Percentiles rank a stretch among this genome's conserved stretches.
Conservation (phyloP, 2,797 vertebrate genomes). For the Myotis myotis region DNA sequence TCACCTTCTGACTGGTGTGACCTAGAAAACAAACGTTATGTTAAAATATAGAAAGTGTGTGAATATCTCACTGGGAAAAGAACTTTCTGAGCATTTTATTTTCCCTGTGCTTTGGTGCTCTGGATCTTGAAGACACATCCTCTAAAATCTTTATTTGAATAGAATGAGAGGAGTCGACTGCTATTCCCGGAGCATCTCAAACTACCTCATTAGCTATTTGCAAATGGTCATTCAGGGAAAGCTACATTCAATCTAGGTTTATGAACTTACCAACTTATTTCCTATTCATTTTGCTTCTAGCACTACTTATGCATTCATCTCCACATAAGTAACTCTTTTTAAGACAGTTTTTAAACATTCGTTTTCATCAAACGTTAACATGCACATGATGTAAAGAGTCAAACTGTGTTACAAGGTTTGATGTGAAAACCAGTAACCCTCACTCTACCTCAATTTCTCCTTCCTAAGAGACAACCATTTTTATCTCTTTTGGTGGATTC, state of each 20-base stretch:
- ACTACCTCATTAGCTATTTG: neutral
- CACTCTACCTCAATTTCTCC: neutral
- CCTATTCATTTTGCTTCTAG: constrained; percentile 11
- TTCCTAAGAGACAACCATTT: neutral
- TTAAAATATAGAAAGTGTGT: neutral
- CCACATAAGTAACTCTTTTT: neutral
- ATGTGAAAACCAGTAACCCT: neutral
- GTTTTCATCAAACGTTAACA: constrained; percentile 35
- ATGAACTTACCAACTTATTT: neutral
- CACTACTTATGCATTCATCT: neutral
- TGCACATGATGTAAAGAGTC: neutral
- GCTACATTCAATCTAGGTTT: neutral
- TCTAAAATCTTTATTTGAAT: neutral
- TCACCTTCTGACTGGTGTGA: neutral
- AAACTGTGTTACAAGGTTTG: neutral
- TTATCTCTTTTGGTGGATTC: neutral
- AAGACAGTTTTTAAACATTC: constrained; percentile 29
- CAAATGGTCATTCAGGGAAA: constrained; percentile 20
- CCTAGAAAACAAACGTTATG: neutral
- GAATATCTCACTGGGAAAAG: neutral
- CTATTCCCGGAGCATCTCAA: neutral
- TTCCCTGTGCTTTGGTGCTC: neutral
- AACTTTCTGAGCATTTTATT: neutral
- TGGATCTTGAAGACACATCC: neutral
- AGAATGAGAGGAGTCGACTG: neutral